Evolutionary conservation across 2,888 invertebrate genomes (phyloP).

Genomic region (Aphidius colemani): DNA sequence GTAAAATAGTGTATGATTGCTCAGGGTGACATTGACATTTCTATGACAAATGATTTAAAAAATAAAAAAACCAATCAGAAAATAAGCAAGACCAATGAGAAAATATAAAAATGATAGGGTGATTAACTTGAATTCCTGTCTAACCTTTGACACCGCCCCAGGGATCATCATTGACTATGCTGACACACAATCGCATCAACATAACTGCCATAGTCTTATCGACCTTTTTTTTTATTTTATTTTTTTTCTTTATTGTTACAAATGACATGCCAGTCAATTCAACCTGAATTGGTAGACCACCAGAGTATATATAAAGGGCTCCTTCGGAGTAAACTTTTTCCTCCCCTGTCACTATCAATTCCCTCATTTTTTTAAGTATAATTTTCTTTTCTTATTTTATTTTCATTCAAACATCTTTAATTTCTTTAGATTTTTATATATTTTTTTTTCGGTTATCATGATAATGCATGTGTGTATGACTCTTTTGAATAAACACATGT

Average conservation of each 20-base stretch:
- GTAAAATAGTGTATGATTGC: no score
- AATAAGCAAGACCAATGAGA: not conserved
- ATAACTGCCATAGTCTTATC: slow-evolving; percentile 5
- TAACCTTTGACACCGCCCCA: slow-evolving; percentile 19
- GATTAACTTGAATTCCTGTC: slow-evolving; percentile 7
- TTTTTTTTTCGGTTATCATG: slow-evolving; percentile 20
- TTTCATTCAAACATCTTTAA: slow-evolving; percentile 13
- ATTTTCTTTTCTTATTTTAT: not conserved
- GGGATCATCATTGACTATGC: slow-evolving; percentile 3
- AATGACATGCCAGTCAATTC: slow-evolving; percentile 45
- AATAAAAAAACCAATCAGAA: no score
- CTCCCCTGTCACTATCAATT: no score
- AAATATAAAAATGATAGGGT: not conserved
- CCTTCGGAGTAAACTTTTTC: slow-evolving; percentile 22
- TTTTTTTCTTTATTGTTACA: slow-evolving; percentile 41
- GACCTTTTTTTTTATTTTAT: slow-evolving; percentile 24
- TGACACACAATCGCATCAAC: no score
- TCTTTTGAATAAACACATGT: slow-evolving; percentile 41
- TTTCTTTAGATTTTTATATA: no score
- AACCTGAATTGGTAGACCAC: not conserved
- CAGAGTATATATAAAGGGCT: slow-evolving; percentile 22
- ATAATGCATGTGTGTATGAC: not conserved
- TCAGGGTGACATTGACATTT: no score
- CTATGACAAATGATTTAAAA: no score
- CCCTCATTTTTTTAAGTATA: no score